Base-by-base conservation (phyloP, 2,797 vertebrate genomes). In the Gallinago stenura region DNA sequence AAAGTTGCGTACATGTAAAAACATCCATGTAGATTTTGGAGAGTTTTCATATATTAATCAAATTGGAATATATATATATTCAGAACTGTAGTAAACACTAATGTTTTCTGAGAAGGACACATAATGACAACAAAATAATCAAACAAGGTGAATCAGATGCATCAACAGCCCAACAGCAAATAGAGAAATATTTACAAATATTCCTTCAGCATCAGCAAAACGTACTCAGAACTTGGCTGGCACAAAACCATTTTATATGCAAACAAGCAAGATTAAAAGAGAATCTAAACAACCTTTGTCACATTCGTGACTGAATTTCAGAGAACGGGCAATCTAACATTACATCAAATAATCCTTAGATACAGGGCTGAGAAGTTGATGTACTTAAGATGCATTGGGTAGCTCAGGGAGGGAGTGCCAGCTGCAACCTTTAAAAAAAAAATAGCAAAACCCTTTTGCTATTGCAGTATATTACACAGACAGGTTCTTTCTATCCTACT, bases 111-210 rank as follows among this genome's bases (percentile, higher is more conserved):
- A 78, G 54, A 65, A 84, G 15, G 21, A 53, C 10, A 39, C 7
- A 1, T 8, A 41, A 31, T 10, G 58, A 21, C 5, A 51, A 10
- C 12, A 53, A 54, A 21, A 25, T 28, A 51, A 8, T 17, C 22
- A 54, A 84, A 66, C 9, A 56, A 51, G 5, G 45, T 54, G 8
- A 58, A 76, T 64, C 24, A 48, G 30, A 54, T 57, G 4, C 5
- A 14, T 46, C 15, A 19, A 56, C 48, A 72, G 15, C 12, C 72
- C 77, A 92, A 85, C 21, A 77, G 87, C 43, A 70, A 57, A 53
- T 69, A 60, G 93, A 92, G 28, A 94, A 95, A 39, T 54, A 92
- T 91, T 95, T 93, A 82, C 71, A 95, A 95, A 90, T 94, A 93
- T 87, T 90, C 10, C 6, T 31, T 95, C 50, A 51, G 56, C 82